phyloP scores from a whole-genome alignment of 1,140 invertebrate genomes.

The Hormaphis cornu region DNA sequence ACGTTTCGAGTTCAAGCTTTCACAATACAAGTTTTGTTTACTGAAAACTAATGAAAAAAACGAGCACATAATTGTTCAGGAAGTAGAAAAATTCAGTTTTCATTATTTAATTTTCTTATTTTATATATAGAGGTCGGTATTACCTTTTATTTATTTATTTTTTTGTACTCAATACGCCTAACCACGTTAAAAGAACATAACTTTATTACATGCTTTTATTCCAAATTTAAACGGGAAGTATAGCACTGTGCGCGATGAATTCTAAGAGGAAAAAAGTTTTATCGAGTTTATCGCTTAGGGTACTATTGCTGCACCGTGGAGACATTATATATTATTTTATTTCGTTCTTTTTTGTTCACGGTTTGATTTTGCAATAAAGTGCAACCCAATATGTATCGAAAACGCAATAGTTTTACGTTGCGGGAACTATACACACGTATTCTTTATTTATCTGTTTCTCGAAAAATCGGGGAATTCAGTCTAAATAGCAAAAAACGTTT shows the following conservation, averaged over 20 bases:
- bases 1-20: no score
- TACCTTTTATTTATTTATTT: background rate
- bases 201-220: background rate
- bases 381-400: no score
- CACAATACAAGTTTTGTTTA: no score
- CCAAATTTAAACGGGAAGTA: background rate
- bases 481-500: no score
- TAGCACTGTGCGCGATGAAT: background rate
- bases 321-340: background rate
- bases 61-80: no score
- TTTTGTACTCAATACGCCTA: background rate
- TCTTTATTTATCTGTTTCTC: no score
- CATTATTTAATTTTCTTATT: constrained; percentile 1
- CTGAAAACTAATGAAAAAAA: no score
- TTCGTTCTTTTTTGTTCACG: background rate
- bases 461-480: no score
- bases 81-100: background rate
- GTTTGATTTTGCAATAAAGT: background rate
- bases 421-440: no score
- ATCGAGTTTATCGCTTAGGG: background rate
- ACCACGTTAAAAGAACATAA: constrained; percentile 1
- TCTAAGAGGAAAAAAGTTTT: background rate
- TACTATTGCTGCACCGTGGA: background rate
- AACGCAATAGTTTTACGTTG: no score
- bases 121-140: background rate